Base-by-base conservation (phyloP, 2,113 vertebrate genomes). In the Neofelis nebulosa region DNA sequence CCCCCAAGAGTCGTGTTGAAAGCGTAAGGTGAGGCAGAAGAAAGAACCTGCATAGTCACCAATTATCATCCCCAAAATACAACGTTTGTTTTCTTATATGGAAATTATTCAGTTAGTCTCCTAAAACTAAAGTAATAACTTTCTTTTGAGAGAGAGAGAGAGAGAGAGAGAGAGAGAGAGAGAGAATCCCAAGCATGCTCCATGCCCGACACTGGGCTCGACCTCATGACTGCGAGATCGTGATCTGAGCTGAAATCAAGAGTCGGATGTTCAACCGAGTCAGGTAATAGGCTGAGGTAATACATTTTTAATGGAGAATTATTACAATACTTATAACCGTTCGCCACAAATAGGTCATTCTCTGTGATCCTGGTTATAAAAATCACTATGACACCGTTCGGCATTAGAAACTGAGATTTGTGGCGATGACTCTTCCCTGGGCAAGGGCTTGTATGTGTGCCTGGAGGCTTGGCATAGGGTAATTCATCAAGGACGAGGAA, bases 261-360 rank as follows among this genome's bases (percentile, higher is more conserved):
- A 61, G 7, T 61, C 2, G 1, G 8, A 61, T 25, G 21, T 23
- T 61, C 21, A 61, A 61, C 57, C 81, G 83, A 93, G 95, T 48
- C 3, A 10, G 57, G 50, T n/a, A 91, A 63, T 23, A 61, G 57
- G 21, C 23, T n/a, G 86, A 89, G n/a, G 87, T 96, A 93, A 85
- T 84, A 55, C 81, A 2, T 38, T 88, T 79, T 76, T 48, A 68
- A 86, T 85, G 78, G 65, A 95, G 97, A 91, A 66, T 89, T 33
- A 79, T 97, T 93, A 66, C 3, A 52, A 73, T 73, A 81, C 13
- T 55, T 91, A 36, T 73, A 68, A 94, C 63, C 66, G 2, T 68
- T 96, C 86, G 27, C 63, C 52, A 29, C 89, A 93, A 89, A 71
- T 89, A 90, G 41, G 65, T 81, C 91, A 76, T 79, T 94, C 33